Percentiles rank a stretch among this genome's conserved stretches.
Evolutionary conservation across 2,888 invertebrate species (phyloP).

Genomic region (Plebejus argus): DNA sequence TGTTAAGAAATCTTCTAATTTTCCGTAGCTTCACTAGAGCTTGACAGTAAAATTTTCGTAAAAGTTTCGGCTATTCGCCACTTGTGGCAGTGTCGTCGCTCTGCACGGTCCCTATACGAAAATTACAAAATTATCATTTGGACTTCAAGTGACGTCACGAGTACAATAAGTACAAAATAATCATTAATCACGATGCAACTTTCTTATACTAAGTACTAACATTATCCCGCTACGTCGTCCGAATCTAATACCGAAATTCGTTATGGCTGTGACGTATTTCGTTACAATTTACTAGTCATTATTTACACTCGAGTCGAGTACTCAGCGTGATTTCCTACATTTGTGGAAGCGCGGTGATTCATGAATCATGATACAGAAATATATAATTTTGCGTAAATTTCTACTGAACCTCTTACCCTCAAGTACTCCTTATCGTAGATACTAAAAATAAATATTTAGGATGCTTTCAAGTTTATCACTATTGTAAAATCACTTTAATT

Average conservation of each 20-base stretch:
- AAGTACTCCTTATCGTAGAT: conserved; percentile 5
- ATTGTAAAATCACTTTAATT: too few species aligned
- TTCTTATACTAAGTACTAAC: not conserved
- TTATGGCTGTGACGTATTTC: not conserved
- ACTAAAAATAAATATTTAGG: not conserved
- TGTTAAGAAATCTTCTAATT: too few species aligned
- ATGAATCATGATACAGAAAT: conserved; percentile 26
- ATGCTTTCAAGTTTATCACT: not conserved
- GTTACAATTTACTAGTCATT: not conserved
- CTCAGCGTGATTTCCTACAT: conserved; percentile 8
- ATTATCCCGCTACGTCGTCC: not conserved
- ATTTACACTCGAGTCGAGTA: conserved; percentile 3
- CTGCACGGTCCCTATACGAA: too few species aligned
- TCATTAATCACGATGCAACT: not conserved
- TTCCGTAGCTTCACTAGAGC: too few species aligned
- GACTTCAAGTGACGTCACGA: not conserved
- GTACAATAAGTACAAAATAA: not conserved
- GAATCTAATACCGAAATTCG: not conserved
- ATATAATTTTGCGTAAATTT: conserved; percentile 21
- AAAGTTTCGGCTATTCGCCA: too few species aligned
- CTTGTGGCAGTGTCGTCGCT: too few species aligned
- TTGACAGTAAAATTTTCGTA: too few species aligned
- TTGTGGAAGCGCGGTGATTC: conserved; percentile 20
- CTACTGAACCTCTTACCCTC: not conserved
- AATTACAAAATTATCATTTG: not conserved